Evolutionary conservation across 2,888 invertebrate species (phyloP), one percentile per base, ranked within the genome.

Genomic region (Rhynchonema sp.): DNA sequence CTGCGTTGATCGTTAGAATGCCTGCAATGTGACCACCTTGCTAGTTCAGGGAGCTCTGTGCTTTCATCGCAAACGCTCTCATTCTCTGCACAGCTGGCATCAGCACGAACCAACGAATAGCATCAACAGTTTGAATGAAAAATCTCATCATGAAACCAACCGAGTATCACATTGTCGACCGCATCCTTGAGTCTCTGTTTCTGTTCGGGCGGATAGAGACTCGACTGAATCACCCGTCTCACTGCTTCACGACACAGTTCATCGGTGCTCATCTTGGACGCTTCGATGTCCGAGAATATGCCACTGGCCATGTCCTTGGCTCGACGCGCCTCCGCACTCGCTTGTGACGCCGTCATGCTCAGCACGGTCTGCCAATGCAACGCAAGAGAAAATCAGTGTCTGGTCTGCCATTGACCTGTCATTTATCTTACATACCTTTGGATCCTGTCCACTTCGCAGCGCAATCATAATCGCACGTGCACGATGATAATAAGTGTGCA

Each of bases 1-100:
- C 52, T 9, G 60, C 60, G 57, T 60, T 60, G 54, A 60, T 60
- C 27, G 60, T 60, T 54, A 60, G 25, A 2, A 57, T 57, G 29
- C 60, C 60, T 2, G 23, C 1, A 29, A 60, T 38, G n/a, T n/a
- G n/a, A n/a, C n/a, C n/a, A n/a, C n/a, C n/a, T n/a, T n/a, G n/a
- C n/a, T n/a, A n/a, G n/a, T n/a, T n/a, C n/a, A n/a, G n/a, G n/a
- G n/a, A n/a, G n/a, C n/a, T n/a, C n/a, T n/a, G n/a, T n/a, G n/a
- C n/a, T n/a, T n/a, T n/a, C n/a, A n/a, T n/a, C n/a, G n/a, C n/a
- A n/a, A n/a, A n/a, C n/a, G n/a, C n/a, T n/a, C n/a, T n/a, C n/a
- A n/a, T n/a, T n/a, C n/a, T n/a, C n/a, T n/a, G n/a, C n/a, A n/a
- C n/a, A n/a, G n/a, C n/a, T n/a, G n/a, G n/a, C n/a, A n/a, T n/a